phyloP scores from a whole-genome alignment of 2,113 vertebrate genomes.

The Paramormyrops kingsleyae region DNA sequence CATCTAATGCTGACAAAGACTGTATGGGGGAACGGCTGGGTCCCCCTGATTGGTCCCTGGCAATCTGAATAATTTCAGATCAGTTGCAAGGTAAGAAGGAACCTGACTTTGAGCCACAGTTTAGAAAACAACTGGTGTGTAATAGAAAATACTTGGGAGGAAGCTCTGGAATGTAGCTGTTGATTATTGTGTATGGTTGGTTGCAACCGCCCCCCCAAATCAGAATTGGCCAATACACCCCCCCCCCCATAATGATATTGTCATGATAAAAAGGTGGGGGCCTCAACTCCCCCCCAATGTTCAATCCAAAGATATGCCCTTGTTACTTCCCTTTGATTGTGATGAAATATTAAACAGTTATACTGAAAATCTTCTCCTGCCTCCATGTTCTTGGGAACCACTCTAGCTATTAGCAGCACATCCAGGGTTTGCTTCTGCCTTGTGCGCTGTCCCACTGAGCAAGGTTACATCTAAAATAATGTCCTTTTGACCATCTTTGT shows the following conservation, averaged over 20 bases:
- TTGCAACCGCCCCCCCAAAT: background rate
- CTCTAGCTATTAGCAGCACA: background rate
- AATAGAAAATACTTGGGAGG: background rate
- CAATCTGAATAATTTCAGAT: background rate
- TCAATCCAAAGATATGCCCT: background rate
- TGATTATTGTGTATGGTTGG: background rate
- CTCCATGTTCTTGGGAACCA: background rate
- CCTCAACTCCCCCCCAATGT: background rate
- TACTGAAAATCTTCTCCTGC: background rate
- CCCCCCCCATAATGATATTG: background rate
- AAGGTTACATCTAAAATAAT: background rate
- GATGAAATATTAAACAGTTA: background rate
- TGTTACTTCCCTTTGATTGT: background rate
- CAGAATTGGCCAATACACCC: no score
- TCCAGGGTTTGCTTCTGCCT: background rate
- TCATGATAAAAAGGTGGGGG: background rate
- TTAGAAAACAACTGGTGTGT: background rate
- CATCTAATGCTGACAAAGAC: background rate
- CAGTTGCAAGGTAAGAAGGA: background rate
- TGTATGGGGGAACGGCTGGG: background rate
- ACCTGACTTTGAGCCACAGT: background rate
- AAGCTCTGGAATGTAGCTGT: background rate
- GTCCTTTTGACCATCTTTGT: background rate
- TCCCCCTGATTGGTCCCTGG: background rate
- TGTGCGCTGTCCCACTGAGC: no score